Evolutionary conservation across 2,888 invertebrate species (phyloP), one percentile per base, ranked within the genome.

Genomic region (Folsomia manolachei): DNA sequence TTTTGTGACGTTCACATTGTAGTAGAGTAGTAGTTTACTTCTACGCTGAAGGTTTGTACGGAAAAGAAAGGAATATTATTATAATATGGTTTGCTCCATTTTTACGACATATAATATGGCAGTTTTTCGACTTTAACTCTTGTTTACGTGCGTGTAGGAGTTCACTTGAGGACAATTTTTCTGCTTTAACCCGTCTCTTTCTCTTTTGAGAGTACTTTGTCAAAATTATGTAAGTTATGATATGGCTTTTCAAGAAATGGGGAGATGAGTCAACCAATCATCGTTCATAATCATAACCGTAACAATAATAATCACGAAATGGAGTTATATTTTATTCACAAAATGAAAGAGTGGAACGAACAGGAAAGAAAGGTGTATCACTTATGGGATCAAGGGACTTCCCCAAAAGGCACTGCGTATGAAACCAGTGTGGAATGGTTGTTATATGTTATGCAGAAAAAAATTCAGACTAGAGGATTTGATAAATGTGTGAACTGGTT

Each of bases 91-190:
- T n/a, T n/a, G 24, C 24, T 24, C 1, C 62, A 62, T 62, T 62
- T 23, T 23, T 62, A 24, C 60, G 19, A 23, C 25, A 24, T 2
- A 25, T 14, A 23, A 4, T 23, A 7, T 7, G 60, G n/a, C 4
- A 21, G n/a, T 24, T 62, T 24, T 23, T 24, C 2, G 62, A 62
- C 62, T 19, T 62, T 62, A 62, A 62, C 62, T 24, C 62, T 62
- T 62, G 62, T 62, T 62, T 62, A 62, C 62, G 62, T 62, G 14
- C 62, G 24, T 62, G 62, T 56, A 62, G 21, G 25, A 62, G 62
- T 62, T 62, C 62, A 62, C 62, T 62, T 24, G 62, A 64, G 64
- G 26, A 64, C 64, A 64, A 64, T 27, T 64, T 64, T 64, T 64
- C 64, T 64, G 64, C 64, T 64, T 26, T 26, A 64, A 27, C 60